These are phyloP conservation scores for Dryocosmus kuriphilus DNA, from an alignment of 2,888 invertebrate genomes.

Conservation along the genomic window DNA sequence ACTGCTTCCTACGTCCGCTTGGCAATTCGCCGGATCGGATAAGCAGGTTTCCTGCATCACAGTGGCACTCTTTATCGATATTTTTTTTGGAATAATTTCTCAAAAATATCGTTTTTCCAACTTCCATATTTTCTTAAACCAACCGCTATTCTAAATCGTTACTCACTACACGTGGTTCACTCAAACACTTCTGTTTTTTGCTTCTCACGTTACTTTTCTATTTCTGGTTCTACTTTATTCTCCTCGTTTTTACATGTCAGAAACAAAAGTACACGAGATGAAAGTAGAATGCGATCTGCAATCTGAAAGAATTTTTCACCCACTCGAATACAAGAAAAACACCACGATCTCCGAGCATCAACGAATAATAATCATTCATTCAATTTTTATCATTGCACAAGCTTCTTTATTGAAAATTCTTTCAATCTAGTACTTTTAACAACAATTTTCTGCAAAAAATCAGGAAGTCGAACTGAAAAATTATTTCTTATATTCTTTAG, in stretches of 20 bases:
- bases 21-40: slow-evolving; percentile 64
- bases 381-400: not conserved
- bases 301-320: not conserved
- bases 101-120: not conserved
- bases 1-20: slow-evolving; percentile 67
- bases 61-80: slow-evolving; percentile 53
- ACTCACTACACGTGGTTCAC: slow-evolving; percentile 26
- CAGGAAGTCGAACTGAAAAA: not conserved
- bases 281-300: not conserved
- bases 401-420: not conserved
- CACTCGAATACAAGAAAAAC: slow-evolving; percentile 21
- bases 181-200: slow-evolving; percentile 5
- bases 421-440: not conserved
- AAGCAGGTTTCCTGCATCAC: slow-evolving; percentile 62
- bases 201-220: not conserved
- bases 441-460: not conserved
- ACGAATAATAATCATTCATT: not conserved
- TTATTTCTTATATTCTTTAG: not conserved
- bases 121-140: not conserved
- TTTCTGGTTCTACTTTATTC: not conserved
- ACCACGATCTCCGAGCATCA: slow-evolving; percentile 4
- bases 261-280: not conserved
- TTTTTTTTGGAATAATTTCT: not conserved
- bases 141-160: not conserved
- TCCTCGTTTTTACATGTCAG: not conserved